Base-by-base conservation (phyloP, 2,888 invertebrate genomes). In the Drosophila anomalata region DNA sequence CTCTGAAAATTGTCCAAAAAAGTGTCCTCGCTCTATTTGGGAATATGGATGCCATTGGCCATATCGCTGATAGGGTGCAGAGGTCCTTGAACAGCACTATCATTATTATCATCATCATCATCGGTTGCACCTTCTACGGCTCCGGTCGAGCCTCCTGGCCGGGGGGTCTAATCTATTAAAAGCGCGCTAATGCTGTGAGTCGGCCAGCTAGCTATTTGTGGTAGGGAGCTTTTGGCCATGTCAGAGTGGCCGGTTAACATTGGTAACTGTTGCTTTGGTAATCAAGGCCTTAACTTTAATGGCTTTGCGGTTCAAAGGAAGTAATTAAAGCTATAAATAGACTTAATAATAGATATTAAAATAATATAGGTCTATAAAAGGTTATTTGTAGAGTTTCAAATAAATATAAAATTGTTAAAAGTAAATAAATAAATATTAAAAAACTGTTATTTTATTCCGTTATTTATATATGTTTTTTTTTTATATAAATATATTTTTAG, bases 231-330 rank as follows among this genome's bases (percentile, higher is more conserved):
- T 69, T 58, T 39, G 17, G 12, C 33, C 24, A 42, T 20, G 58
- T 33, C 44, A 20, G 59, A 39, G 31, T 31, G 22, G 17, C 14
- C 36, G 48, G 56, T 58, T 61, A 66, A 63, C 59, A 81, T 66
- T 69, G 69, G 59, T 63, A 76, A 70, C 76, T 85, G 76, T 65
- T 73, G 69, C 76, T 66, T 75, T 72, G 65, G 60, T 53, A 62
- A 69, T 65, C 65, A 52, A 4, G 22, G 22, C 22, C 5, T 50
- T 59, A 24, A 31, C 46, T 39, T 68, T 55, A 51, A 42, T 41
- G 61, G 56, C 57, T 57, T 53, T 56, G 36, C 50, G 41, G 47
- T 3, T 7, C 29, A 26, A 11, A 36, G 22, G 41, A 36, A 46
- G 62, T 46, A 52, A 51, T 73, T 61, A 31, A 36, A 26, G 42